phyloP scores from a whole-genome alignment of 2,797 vertebrate species.

The Galago senegalensis region DNA sequence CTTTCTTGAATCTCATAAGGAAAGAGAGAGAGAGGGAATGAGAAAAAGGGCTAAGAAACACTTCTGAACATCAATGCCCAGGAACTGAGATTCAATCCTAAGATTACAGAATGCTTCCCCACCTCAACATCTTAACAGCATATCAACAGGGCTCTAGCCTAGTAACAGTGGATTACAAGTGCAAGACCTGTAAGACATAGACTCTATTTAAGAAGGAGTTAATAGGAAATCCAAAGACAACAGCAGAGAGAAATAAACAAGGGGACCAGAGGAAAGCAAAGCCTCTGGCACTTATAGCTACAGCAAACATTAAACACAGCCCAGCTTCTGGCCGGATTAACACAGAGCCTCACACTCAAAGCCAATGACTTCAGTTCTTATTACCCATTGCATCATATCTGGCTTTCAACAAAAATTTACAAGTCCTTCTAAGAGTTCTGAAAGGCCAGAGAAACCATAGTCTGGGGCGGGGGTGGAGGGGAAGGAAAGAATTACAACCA shows the following conservation, averaged over 20 bases:
- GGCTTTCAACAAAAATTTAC: background rate
- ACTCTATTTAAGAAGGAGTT: constrained; percentile 3
- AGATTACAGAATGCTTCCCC: background rate
- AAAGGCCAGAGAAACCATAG: background rate
- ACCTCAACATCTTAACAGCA: background rate
- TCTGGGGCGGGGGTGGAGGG: background rate
- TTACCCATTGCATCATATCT: background rate
- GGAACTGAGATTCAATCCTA: background rate
- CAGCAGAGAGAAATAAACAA: background rate
- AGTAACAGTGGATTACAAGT: background rate
- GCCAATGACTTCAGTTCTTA: background rate
- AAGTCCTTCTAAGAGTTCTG: background rate
- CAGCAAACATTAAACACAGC: background rate
- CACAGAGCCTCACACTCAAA: background rate
- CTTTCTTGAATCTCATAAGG: background rate
- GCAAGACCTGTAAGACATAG: background rate
- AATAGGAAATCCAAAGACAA: constrained; percentile 15
- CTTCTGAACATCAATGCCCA: background rate
- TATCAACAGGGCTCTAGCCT: background rate
- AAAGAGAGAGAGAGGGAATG: background rate
- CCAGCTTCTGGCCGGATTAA: background rate
- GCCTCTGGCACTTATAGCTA: background rate
- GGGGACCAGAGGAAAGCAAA: background rate
- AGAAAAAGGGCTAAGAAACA: background rate
- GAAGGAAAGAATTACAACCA: background rate